Evolutionary conservation across 2,113 vertebrate genomes (phyloP), one percentile per base, ranked within the genome.

Genomic region (Limanda limanda): DNA sequence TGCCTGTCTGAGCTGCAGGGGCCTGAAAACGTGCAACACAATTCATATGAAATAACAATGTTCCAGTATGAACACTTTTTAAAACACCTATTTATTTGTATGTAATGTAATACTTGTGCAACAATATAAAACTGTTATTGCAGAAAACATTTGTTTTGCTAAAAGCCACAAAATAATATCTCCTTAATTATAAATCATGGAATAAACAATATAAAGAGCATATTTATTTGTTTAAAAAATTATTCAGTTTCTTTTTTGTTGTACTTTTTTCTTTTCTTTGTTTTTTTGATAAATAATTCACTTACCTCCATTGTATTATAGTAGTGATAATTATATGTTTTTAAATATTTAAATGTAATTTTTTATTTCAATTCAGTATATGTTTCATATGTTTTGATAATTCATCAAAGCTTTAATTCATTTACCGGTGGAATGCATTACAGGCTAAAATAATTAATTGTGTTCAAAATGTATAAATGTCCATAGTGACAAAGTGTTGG

Each of bases 1-100:
- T 74, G 76, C 58, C 70, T 68, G 72, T 65, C 75, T 55, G 57
- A 31, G 54, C 52, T 52, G 51, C 47, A 51, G 15, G 37, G 68
- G 62, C 57, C 76, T 60, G 54, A 57, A 40, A 58, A 40, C 42
- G 25, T 60, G 62, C 76, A 18, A 11, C 47, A 62, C 21, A 61
- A 31, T 17, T 12, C 17, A 75, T 55, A 47, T 48, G 47, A 24
- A 70, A 13, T 2, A 42, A 48, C 58, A 14, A 3, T 60, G 31
- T 11, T 18, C 7, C 27, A 24, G 54, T 21, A 10, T 17, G 21
- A 64, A 66, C 1, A 10, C 6, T 2, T 9, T 52, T 52, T n/a
- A 55, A 55, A 55, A 23, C 52, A 2, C 3, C 48, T 42, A 55
- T 21, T 14, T 1, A 13, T 72, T 35, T 54, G 40, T 40, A 24